A percentile compares a stretch with the other conserved stretches of the same genome.
phyloP scores from a whole-genome alignment of 2,888 invertebrate species.

The Cheilosia pagana region DNA sequence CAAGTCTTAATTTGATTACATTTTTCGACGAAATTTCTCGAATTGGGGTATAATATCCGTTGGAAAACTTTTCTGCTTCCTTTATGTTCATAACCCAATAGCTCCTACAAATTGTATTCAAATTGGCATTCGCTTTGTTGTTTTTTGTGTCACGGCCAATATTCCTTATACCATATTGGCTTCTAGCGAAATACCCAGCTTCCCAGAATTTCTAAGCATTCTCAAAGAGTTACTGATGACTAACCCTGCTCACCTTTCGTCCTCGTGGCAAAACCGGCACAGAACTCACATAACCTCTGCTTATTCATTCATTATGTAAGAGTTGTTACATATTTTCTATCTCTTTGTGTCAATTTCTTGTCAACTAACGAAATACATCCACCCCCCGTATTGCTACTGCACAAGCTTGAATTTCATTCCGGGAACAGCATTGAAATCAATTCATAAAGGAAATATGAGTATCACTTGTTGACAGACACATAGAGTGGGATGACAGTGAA shows the following conservation, averaged over 20 bases:
- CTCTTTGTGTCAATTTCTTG: slow-evolving; percentile 28
- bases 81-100: no score
- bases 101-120: no score
- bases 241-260: background rate
- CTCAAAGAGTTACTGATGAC: no score
- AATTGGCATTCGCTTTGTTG: no score
- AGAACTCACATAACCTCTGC: background rate
- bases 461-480: slow-evolving; percentile 55
- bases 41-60: no score
- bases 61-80: no score
- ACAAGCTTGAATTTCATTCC: slow-evolving; percentile 36
- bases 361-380: background rate
- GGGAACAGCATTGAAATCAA: slow-evolving; percentile 18
- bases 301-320: slow-evolving; percentile 17
- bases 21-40: no score
- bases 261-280: background rate
- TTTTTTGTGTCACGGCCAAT: no score
- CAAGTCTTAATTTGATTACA: no score
- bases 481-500: background rate
- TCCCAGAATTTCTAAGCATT: no score
- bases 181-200: no score
- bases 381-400: background rate
- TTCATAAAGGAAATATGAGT: slow-evolving; percentile 34
- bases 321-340: slow-evolving; percentile 39
- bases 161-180: no score